Percentiles rank a stretch among this genome's conserved stretches.
These are phyloP conservation scores for Lasioglossum morio DNA, from an alignment of 2,888 invertebrate species.

Conservation along the genomic window DNA sequence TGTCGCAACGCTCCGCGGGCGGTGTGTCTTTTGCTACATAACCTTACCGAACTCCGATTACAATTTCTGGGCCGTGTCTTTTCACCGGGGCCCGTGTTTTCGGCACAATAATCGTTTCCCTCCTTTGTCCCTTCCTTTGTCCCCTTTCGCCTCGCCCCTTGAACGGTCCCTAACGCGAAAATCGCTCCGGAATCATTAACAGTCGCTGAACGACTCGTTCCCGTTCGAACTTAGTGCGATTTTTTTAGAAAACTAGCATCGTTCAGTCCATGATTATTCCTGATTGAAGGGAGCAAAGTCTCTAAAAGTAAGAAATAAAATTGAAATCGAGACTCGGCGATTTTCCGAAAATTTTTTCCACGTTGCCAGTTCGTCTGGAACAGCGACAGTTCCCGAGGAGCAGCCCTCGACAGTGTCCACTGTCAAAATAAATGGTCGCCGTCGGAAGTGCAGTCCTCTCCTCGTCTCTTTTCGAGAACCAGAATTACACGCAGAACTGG, in stretches of 20 bases:
- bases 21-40: slow-evolving; percentile 47
- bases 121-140: slow-evolving; percentile 4
- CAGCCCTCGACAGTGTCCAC: slow-evolving; percentile 14
- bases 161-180: not conserved
- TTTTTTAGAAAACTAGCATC: too few species aligned
- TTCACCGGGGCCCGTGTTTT: slow-evolving; percentile 1
- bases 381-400: not conserved
- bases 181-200: not conserved
- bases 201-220: not conserved
- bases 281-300: too few species aligned
- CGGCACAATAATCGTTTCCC: slow-evolving; percentile 18
- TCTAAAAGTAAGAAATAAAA: too few species aligned
- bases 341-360: not conserved
- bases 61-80: slow-evolving; percentile 30
- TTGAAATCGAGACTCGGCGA: not conserved
- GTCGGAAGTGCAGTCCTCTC: slow-evolving; percentile 28
- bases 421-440: slow-evolving; percentile 39
- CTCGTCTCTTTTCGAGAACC: slow-evolving; percentile 50
- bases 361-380: not conserved
- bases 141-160: not conserved
- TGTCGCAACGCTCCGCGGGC: slow-evolving; percentile 62
- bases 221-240: not conserved
- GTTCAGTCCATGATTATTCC: too few species aligned
- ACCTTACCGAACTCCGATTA: slow-evolving; percentile 42
- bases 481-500: slow-evolving; percentile 55